Evolutionary conservation across 2,888 invertebrate genomes (phyloP).

Genomic region (Lasius fuliginosus): DNA sequence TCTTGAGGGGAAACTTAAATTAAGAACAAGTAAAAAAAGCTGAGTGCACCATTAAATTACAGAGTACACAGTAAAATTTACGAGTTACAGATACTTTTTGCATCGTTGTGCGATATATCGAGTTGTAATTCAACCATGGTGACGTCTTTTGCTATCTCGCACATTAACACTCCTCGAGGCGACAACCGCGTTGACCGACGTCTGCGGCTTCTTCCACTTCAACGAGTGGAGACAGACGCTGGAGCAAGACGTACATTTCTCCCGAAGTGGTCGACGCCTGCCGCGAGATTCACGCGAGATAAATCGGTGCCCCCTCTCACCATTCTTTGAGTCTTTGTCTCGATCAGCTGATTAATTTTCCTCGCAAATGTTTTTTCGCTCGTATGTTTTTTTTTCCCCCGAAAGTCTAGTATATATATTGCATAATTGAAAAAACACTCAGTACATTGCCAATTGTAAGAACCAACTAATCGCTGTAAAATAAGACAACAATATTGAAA

Average conservation of each 20-base stretch:
- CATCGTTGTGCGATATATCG: neutral
- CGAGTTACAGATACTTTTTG: neutral
- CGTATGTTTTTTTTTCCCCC: neutral
- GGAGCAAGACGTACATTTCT: slow-evolving; percentile 64
- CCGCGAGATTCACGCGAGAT: slow-evolving; percentile 63
- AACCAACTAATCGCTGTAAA: neutral
- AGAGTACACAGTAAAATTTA: neutral
- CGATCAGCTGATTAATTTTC: slow-evolving; percentile 42
- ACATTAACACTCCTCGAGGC: slow-evolving; percentile 44
- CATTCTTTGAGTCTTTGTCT: slow-evolving; percentile 31
- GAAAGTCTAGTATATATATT: neutral
- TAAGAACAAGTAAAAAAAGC: neutral
- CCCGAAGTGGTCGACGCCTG: slow-evolving; percentile 62
- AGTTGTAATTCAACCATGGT: neutral
- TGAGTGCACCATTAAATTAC: neutral
- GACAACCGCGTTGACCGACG: slow-evolving; percentile 24
- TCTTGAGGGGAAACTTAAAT: neutral
- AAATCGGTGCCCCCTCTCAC: slow-evolving; percentile 57
- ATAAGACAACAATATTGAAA: neutral
- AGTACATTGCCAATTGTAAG: neutral
- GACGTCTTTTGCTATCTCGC: slow-evolving; percentile 40
- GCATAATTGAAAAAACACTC: neutral
- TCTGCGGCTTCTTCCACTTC: slow-evolving; percentile 15
- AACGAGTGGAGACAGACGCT: slow-evolving; percentile 9
- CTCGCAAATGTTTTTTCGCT: neutral